A percentile compares a stretch with the other conserved stretches of the same genome.
phyloP scores from a whole-genome alignment of 1,140 invertebrate genomes.

The Drosophila ambigua region DNA sequence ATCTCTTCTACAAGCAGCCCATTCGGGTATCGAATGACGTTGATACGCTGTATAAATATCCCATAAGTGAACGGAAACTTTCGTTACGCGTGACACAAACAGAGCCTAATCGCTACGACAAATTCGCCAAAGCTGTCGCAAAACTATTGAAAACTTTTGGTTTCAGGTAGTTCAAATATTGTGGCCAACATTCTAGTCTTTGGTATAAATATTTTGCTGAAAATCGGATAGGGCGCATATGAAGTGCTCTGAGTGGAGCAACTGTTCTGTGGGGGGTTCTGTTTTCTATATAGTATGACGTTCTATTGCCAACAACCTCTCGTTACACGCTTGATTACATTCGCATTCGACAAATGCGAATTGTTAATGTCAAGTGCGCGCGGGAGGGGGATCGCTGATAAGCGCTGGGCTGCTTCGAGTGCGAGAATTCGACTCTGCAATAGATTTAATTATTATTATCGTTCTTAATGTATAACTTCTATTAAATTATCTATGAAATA shows the following conservation, averaged over 20 bases:
- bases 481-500: slow-evolving; percentile 59
- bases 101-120: no score
- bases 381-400: slow-evolving; percentile 20
- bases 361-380: slow-evolving; percentile 47
- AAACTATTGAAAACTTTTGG: no score
- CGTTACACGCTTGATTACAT: slow-evolving; percentile 47
- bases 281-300: not conserved
- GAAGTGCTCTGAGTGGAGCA: no score
- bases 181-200: no score
- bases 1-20: not conserved
- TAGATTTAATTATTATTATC: slow-evolving; percentile 49
- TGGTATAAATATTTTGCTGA: no score
- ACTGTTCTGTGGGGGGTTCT: not conserved
- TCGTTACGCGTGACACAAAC: no score
- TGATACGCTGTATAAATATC: not conserved
- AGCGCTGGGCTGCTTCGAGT: not conserved
- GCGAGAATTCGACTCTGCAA: slow-evolving; percentile 1
- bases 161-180: no score
- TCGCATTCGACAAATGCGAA: slow-evolving; percentile 29
- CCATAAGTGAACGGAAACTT: not conserved
- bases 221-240: no score
- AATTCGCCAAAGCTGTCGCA: no score
- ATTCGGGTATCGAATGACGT: no score
- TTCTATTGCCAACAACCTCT: slow-evolving; percentile 11
- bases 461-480: slow-evolving; percentile 43